phyloP scores from a whole-genome alignment of 1,140 invertebrate species.

The Camponotus floridanus region DNA sequence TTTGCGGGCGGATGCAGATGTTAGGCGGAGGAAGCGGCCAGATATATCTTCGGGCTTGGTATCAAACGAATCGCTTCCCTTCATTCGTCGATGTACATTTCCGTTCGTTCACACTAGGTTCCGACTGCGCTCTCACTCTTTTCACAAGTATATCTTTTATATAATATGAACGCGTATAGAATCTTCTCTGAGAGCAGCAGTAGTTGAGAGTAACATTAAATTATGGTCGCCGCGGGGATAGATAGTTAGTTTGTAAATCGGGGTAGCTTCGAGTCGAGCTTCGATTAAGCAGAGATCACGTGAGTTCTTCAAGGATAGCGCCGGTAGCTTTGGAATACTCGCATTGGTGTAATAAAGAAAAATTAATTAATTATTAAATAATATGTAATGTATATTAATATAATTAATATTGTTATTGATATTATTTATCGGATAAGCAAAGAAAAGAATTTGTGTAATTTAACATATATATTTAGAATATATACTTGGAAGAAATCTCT shows the following conservation, averaged over 20 bases:
- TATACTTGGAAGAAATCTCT: background rate
- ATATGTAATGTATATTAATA: background rate
- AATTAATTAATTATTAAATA: background rate
- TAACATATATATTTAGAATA: background rate
- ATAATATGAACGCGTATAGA: constrained; percentile 39
- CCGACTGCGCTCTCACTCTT: constrained; percentile 21
- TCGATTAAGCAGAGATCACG: constrained; percentile 28
- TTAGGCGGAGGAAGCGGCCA: constrained; percentile 25
- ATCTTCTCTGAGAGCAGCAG: constrained; percentile 38
- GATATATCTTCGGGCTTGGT: constrained; percentile 14
- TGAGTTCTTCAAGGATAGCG: constrained; percentile 34
- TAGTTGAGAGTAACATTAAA: background rate
- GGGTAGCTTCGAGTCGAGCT: constrained; percentile 50
- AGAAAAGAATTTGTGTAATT: background rate
- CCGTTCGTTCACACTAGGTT: constrained; percentile 5
- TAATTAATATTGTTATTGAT: constrained; percentile 17
- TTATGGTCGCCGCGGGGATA: constrained; percentile 14
- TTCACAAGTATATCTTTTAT: constrained; percentile 53
- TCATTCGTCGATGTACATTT: constrained; percentile 44
- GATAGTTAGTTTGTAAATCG: constrained; percentile 46
- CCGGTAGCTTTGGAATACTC: constrained; percentile 34
- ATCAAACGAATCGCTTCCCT: constrained; percentile 34
- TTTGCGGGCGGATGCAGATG: constrained; percentile 17
- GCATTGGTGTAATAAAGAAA: background rate
- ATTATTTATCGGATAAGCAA: constrained; percentile 1